Base-by-base conservation (phyloP, 2,888 invertebrate species). In the Morpho deidamia region DNA sequence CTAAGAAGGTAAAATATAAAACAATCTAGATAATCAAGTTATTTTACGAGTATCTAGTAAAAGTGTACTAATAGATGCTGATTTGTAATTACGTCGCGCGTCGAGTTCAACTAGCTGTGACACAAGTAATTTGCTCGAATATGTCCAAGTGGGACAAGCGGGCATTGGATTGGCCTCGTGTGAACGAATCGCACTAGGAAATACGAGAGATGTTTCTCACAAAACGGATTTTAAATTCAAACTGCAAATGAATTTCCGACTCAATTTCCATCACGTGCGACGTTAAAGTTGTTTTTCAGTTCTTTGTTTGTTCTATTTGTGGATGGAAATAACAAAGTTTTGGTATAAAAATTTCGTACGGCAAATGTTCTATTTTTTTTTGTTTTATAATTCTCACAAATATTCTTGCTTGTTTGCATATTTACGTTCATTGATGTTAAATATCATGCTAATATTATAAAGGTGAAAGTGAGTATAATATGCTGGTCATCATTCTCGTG, bases 71-170 rank as follows among this genome's bases (percentile, higher is more conserved):
- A 49, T 42, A 41, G 35, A n/a, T 12, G 42, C 14, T 49, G 49
- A 49, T 49, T 49, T 41, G 14, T 42, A 49, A 49, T 49, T 49
- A 49, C 49, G 49, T 37, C 49, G 49, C 35, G 32, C 14, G 39
- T 23, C 39, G 49, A 49, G 49, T 42, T 49, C 10, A 42, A 50
- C 50, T 50, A 44, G 44, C 37, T 50, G 53, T 40, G 38, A 41
- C 51, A 49, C 39, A 53, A 53, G 51, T 58, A 52, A 58, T 58
- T 58, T 55, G 53, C 51, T 47, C 37, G 52, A 57, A 44, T 44
- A 38, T 33, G 37, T 38, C 44, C 43, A 37, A 33, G 44, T 47
- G 40, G 44, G 47, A 33, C 40, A 10, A 32, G 41, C 42, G 50
- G 56, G 49, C 49, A 53, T 48, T 56, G 42, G 45, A 56, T 53